Conservation (phyloP, 2,888 invertebrate species). For the Apodemia hepburni region DNA sequence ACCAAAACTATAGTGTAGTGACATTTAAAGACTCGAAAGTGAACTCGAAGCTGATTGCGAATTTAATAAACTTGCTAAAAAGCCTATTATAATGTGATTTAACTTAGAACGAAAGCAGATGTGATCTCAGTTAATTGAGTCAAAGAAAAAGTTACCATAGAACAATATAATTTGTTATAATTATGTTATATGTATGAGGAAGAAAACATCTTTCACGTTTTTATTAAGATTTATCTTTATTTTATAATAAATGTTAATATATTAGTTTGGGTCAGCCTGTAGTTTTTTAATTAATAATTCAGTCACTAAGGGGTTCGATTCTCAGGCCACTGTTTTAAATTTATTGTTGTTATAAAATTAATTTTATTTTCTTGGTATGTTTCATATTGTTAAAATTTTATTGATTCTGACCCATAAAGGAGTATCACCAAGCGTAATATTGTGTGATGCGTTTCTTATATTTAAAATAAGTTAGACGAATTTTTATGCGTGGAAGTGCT, state of each 20-base stretch:
- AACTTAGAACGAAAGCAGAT: conserved; percentile 49
- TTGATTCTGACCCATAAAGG: background rate
- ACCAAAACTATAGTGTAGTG: conserved; percentile 52
- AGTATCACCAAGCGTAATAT: background rate
- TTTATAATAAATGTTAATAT: background rate
- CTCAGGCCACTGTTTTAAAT: background rate
- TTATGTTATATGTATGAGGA: background rate
- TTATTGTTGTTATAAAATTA: background rate
- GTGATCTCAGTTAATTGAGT: conserved; percentile 62
- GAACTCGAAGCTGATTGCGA: conserved; percentile 35
- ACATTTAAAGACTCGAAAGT: conserved; percentile 35
- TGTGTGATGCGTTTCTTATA: background rate
- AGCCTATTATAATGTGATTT: conserved; percentile 66
- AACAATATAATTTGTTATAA: conserved; percentile 16
- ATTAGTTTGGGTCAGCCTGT: background rate
- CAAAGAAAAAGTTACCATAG: conserved; percentile 17
- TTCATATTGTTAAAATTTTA: background rate
- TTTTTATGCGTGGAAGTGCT: conserved; percentile 53
- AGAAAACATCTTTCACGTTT: background rate
- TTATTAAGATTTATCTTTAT: background rate
- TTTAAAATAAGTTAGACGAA: conserved; percentile 45
- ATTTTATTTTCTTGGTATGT: background rate
- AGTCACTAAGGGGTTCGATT: background rate
- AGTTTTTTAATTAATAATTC: background rate
- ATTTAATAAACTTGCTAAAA: conserved; percentile 39